Evolutionary conservation across 2,797 vertebrate genomes (phyloP).

Genomic region (Novumbra hubbsi): DNA sequence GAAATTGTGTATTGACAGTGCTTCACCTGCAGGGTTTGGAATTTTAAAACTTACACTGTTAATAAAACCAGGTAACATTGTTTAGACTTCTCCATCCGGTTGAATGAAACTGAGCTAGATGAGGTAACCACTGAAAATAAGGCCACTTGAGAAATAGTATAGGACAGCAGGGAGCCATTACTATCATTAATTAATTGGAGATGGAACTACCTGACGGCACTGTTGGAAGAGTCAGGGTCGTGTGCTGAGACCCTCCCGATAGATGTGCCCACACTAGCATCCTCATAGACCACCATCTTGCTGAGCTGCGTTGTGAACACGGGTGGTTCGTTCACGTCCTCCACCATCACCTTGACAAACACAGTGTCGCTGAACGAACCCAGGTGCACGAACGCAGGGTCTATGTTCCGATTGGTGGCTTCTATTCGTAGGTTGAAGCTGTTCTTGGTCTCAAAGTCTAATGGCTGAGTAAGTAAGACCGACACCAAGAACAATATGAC

Average conservation of each 20-base stretch:
- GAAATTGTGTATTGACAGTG: neutral
- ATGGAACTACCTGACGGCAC: constrained; percentile 80
- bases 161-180: neutral
- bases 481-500: neutral
- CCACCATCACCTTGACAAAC: constrained; percentile 85
- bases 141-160: neutral
- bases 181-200: neutral
- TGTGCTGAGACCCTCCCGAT: constrained; percentile 89
- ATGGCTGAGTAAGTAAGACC: constrained; percentile 68
- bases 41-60: neutral
- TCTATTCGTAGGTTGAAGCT: constrained; percentile 88
- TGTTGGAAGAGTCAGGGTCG: constrained; percentile 87
- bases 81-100: neutral
- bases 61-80: neutral
- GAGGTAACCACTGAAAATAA: neutral
- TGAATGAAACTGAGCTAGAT: neutral
- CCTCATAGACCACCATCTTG: constrained; percentile 89
- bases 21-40: neutral
- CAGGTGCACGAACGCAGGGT: constrained; percentile 84
- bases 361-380: constrained; percentile 91
- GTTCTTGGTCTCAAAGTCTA: constrained; percentile 91
- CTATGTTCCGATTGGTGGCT: constrained; percentile 89
- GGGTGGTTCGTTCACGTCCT: constrained; percentile 91
- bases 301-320: constrained; percentile 79
- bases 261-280: constrained; percentile 84